Evolutionary conservation across 2,113 vertebrate species (phyloP), one percentile per base, ranked within the genome.

Genomic region (Genyomyrus donnyi): DNA sequence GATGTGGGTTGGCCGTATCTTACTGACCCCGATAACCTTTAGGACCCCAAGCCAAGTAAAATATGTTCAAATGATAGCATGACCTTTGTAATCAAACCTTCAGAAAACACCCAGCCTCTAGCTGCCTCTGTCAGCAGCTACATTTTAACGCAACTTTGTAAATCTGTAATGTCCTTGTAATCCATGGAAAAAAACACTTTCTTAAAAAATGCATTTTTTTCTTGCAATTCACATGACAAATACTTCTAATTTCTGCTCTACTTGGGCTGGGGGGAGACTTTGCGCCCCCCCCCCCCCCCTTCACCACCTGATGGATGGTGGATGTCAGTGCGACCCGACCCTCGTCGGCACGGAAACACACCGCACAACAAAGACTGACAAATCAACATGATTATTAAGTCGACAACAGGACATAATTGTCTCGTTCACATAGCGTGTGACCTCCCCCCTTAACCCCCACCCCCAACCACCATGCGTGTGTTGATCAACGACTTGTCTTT

Each of bases 321-420:
- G 10, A 70, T 27, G n/a, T 70, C 62, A 70, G 62, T 27, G n/a
- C 3, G 10, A 31, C 62, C 62, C n/a, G 62, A 70, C 62, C 27
- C 62, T 70, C 62, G 62, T 70, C 10, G n/a, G 62, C 27, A 31
- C 62, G 62, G 39, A 48, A 35, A 70, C 58, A 24, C 21, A 24
- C 39, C 5, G 1, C 58, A 27, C 46, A 74, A 74, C 88, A 77
- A 74, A 74, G 62, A 88, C 53, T 21, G 46, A 49, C 88, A 88
- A 88, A 88, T 74, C 48, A 66, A 88, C 42, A 19, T 50, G 88
- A 88, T 88, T 88, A 88, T 88, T 88, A 88, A 48, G 88, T 70
- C 58, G 45, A n/a, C 88, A 42, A 62, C 42, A 24, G 88, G 21
- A 5, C 42, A 58, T 48, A 88, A 70, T 74, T 74, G 88, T 66